Evolutionary conservation across 2,797 vertebrate genomes (phyloP).

Genomic region (Knipowitschia caucasica): DNA sequence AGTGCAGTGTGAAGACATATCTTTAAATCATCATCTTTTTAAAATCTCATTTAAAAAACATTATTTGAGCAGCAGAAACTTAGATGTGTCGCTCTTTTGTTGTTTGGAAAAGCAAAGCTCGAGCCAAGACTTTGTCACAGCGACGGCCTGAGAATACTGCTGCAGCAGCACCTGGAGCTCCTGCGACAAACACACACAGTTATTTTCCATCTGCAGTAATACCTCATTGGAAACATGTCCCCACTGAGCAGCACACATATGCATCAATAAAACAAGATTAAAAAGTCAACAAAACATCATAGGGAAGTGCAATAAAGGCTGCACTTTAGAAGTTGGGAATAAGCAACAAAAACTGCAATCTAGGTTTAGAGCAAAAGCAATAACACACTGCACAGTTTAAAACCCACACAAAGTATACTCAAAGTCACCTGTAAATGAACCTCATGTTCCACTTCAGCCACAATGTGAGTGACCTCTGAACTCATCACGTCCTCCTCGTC

Average conservation of each 20-base stretch:
- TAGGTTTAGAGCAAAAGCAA: too few species aligned
- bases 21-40: neutral
- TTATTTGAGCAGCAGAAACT: conserved; percentile 54
- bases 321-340: too few species aligned
- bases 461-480: conserved; percentile 76
- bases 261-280: too few species aligned
- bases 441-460: conserved; percentile 69
- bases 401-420: too few species aligned
- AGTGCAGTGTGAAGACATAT: neutral
- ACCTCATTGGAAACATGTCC: too few species aligned
- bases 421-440: conserved; percentile 67
- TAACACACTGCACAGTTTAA: too few species aligned
- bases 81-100: conserved; percentile 43
- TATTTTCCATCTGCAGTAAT: too few species aligned
- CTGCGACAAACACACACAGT: conserved; percentile 48
- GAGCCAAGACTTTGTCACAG: conserved; percentile 73
- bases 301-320: too few species aligned
- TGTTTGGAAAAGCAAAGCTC: conserved; percentile 78
- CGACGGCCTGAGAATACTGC: conserved; percentile 51
- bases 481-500: conserved; percentile 76
- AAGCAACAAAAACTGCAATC: too few species aligned
- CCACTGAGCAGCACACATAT: too few species aligned
- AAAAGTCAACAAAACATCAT: too few species aligned
- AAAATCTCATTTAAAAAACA: neutral
- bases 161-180: conserved; percentile 65